A percentile compares a stretch with the other conserved stretches of the same genome.
Evolutionary conservation across 2,113 vertebrate species (phyloP).

Genomic region (Pungitius pungitius): DNA sequence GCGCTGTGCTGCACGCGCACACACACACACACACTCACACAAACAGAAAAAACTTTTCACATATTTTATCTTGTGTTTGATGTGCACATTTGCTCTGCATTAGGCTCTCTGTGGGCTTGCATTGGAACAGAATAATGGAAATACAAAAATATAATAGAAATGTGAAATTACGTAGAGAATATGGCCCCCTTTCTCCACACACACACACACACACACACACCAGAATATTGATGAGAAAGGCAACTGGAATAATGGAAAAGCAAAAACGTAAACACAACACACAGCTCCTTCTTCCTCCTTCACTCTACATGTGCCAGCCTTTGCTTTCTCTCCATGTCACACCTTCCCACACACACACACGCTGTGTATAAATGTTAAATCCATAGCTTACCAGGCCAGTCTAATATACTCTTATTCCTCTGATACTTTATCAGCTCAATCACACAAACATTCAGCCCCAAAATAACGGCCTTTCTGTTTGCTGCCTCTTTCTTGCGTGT

Average conservation of each 20-base stretch:
- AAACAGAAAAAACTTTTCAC: conserved; percentile 45
- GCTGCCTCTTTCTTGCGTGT: conserved; percentile 43
- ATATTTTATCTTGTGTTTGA: conserved; percentile 73
- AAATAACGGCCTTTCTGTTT: conserved; percentile 79
- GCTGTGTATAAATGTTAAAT: conserved; percentile 71
- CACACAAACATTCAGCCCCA: conserved; percentile 74
- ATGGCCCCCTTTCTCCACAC: conserved; percentile 6
- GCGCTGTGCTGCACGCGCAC: conserved; percentile 1
- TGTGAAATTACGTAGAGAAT: conserved; percentile 71
- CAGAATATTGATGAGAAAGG: conserved; percentile 66
- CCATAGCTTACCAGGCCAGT: conserved; percentile 72
- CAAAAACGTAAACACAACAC: conserved; percentile 60
- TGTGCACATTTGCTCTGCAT: conserved; percentile 75
- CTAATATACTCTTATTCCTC: conserved; percentile 75
- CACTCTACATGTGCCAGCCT: conserved; percentile 22
- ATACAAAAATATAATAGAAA: conserved; percentile 76
- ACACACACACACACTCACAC: conserved; percentile 4
- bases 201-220: conserved; percentile 4
- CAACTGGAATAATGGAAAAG: conserved; percentile 71
- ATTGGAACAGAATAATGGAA: conserved; percentile 73
- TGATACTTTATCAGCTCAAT: conserved; percentile 77
- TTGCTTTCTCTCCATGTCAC: conserved; percentile 40
- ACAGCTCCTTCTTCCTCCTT: conserved; percentile 47
- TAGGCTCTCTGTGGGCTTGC: conserved; percentile 70
- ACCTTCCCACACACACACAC: conserved; percentile 10